phyloP scores from a whole-genome alignment of 2,797 vertebrate genomes.

The Pyrrhura leucotis region DNA sequence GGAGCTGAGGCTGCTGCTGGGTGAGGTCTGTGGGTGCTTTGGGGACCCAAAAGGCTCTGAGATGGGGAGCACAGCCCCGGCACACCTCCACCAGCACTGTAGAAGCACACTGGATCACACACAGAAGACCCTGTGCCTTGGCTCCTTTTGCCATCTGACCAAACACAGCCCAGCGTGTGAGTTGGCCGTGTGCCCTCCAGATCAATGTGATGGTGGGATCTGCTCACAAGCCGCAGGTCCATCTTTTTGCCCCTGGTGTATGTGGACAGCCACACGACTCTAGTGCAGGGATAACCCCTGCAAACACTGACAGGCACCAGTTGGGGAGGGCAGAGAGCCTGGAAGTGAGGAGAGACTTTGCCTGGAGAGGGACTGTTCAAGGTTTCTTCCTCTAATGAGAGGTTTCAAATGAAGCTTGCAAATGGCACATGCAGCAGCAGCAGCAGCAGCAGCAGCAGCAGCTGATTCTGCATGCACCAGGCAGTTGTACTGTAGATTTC shows the following conservation, averaged over 20 bases:
- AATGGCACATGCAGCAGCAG: neutral
- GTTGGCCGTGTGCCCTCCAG: neutral
- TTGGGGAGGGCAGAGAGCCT: neutral
- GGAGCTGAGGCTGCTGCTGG: neutral
- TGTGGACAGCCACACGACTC: neutral
- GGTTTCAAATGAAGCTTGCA: neutral
- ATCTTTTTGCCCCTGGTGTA: neutral
- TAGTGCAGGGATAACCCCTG: neutral
- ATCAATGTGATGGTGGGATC: accelerated
- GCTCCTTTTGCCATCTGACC: neutral
- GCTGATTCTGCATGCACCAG: neutral
- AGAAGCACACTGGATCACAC: accelerated
- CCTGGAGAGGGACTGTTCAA: neutral
- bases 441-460: neutral
- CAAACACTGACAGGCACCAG: neutral
- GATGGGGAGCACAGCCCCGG: neutral
- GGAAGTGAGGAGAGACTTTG: neutral
- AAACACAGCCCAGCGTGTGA: accelerated
- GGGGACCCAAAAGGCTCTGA: neutral
- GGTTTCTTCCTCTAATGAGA: accelerated
- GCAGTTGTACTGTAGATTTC: neutral
- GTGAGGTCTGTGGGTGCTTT: neutral
- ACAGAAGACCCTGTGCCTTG: neutral
- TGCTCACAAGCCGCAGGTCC: neutral
- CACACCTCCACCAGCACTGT: accelerated